A percentile compares a stretch with the other conserved stretches of the same genome.
phyloP scores from a whole-genome alignment of 2,797 vertebrate genomes.

The Spheniscus humboldti region DNA sequence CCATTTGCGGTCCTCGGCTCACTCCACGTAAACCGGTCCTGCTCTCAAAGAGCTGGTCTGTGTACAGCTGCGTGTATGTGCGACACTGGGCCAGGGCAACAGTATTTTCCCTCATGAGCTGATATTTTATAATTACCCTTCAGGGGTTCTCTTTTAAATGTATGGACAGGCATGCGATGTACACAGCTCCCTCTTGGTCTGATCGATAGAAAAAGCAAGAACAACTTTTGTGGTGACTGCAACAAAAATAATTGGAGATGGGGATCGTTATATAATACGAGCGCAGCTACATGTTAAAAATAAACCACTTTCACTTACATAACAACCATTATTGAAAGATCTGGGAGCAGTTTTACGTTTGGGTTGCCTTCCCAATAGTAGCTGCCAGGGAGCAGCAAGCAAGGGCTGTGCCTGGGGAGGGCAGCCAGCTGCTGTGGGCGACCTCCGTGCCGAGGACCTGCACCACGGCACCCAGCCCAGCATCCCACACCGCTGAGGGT shows the following conservation, averaged over 20 bases:
- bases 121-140: not conserved
- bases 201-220: not conserved
- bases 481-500: rapidly evolving
- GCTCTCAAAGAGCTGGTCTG: not conserved
- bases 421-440: rapidly evolving
- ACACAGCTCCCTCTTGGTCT: not conserved
- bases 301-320: not conserved
- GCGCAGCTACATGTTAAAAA: not conserved
- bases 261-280: not conserved
- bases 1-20: not conserved
- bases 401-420: not conserved
- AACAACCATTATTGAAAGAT: not conserved
- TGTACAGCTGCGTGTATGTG: rapidly evolving
- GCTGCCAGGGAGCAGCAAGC: not conserved
- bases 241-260: not conserved
- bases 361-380: not conserved
- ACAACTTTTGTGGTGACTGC: not conserved
- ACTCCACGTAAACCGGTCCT: rapidly evolving
- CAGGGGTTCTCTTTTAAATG: not conserved
- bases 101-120: not conserved
- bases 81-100: not conserved
- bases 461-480: not conserved
- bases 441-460: not conserved
- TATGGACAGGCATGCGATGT: rapidly evolving
- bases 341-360: not conserved